phyloP scores from a whole-genome alignment of 2,888 invertebrate genomes.

The Cantharis rustica region DNA sequence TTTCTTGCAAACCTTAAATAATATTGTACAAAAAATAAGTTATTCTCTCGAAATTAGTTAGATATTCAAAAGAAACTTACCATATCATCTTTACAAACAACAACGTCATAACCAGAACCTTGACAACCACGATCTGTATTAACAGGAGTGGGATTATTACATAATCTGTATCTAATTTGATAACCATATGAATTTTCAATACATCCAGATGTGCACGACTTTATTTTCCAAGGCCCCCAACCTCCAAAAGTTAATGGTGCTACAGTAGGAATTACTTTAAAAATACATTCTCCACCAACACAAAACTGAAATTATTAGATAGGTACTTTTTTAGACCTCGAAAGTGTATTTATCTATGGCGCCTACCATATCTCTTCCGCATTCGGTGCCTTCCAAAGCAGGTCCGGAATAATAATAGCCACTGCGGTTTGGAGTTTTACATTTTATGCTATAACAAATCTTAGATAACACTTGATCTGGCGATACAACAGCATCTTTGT shows the following conservation, averaged over 20 bases:
- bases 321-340: background rate
- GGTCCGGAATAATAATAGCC: constrained; percentile 81
- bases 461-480: constrained; percentile 53
- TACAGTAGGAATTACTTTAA: constrained; percentile 51
- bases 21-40: background rate
- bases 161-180: constrained; percentile 62
- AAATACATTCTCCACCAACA: constrained; percentile 67
- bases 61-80: constrained; percentile 46
- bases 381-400: constrained; percentile 80
- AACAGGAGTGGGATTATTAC: constrained; percentile 59
- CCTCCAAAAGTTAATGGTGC: constrained; percentile 57
- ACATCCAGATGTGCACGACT: constrained; percentile 70
- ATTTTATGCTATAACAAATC: constrained; percentile 71
- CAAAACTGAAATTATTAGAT: constrained; percentile 62
- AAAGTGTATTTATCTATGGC: background rate
- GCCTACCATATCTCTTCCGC: constrained; percentile 65
- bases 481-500: constrained; percentile 66
- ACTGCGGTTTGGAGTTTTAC: constrained; percentile 72
- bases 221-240: constrained; percentile 69
- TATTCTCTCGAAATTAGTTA: too few species aligned
- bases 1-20: constrained; percentile 31
- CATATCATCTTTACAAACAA: constrained; percentile 69
- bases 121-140: constrained; percentile 64
- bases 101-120: constrained; percentile 67
- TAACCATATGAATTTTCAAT: constrained; percentile 66